A percentile compares a stretch with the other conserved stretches of the same genome.
phyloP scores from a whole-genome alignment of 2,113 vertebrate species.

The Tachysurus fulvidraco region DNA sequence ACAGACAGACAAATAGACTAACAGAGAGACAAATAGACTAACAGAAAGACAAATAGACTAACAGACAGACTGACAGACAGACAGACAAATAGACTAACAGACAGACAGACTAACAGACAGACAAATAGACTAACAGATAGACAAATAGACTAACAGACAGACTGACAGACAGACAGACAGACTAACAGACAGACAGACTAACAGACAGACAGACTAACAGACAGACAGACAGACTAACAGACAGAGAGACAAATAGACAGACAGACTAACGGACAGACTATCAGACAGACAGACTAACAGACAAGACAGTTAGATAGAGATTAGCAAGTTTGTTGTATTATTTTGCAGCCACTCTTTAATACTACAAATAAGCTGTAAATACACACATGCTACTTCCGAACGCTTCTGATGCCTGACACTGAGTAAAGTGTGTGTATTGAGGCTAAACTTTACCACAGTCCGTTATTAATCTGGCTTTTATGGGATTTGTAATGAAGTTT shows the following conservation, averaged over 20 bases:
- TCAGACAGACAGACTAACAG: background rate
- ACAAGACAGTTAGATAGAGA: background rate
- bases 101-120: no score
- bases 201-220: no score
- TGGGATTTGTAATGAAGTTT: background rate
- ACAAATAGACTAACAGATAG: no score
- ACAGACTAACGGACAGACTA: background rate
- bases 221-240: no score
- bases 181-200: no score
- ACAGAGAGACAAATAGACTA: no score
- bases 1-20: no score
- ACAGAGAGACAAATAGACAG: background rate
- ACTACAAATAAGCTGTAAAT: background rate
- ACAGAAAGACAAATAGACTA: no score
- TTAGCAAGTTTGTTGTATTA: background rate
- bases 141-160: no score
- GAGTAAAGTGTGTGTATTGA: background rate
- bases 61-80: no score
- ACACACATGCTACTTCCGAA: background rate
- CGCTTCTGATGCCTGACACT: background rate
- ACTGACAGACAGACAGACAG: no score
- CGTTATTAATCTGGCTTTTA: background rate
- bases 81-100: no score
- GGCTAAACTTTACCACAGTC: background rate
- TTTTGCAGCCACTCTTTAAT: background rate